Percentiles rank a stretch among this genome's conserved stretches.
These are phyloP conservation scores for Glyptemys insculpta DNA, from an alignment of 2,797 vertebrate genomes.

Conservation along the genomic window DNA sequence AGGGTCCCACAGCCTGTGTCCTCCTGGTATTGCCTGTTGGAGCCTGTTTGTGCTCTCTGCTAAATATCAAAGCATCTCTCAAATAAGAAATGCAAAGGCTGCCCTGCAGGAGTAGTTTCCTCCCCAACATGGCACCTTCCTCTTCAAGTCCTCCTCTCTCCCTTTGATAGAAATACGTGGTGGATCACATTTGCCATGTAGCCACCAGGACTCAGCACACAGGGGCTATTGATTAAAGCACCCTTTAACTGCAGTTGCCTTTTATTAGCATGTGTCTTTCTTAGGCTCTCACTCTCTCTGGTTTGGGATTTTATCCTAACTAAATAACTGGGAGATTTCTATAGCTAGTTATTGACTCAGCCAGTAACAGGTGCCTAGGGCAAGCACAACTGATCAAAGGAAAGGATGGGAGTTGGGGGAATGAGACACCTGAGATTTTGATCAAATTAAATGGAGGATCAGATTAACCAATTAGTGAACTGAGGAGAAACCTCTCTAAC, in stretches of 20 bases:
- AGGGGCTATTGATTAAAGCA: background rate
- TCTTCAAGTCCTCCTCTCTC: background rate
- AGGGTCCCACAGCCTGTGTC: background rate
- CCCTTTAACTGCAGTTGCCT: fast-evolving
- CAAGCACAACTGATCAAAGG: slow-evolving; percentile 43
- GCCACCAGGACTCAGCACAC: background rate
- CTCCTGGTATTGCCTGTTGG: background rate
- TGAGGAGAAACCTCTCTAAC: background rate
- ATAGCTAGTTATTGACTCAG: background rate
- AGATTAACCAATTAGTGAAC: slow-evolving; percentile 44
- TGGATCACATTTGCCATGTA: background rate
- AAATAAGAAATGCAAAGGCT: background rate
- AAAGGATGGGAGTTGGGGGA: slow-evolving; percentile 33
- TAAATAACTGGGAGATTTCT: background rate
- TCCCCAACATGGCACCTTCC: background rate
- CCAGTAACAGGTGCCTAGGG: slow-evolving; percentile 23
- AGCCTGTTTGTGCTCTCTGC: background rate
- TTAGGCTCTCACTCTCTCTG: fast-evolving
- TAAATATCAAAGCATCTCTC: background rate
- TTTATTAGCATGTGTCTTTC: background rate
- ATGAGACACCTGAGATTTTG: slow-evolving; percentile 10
- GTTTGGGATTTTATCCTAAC: background rate
- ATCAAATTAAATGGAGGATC: background rate
- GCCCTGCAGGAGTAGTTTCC: background rate
- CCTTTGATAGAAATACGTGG: background rate